Conservation (phyloP, 35 echinoderm and acorn worm genomes). For the Antedon bifida region DNA sequence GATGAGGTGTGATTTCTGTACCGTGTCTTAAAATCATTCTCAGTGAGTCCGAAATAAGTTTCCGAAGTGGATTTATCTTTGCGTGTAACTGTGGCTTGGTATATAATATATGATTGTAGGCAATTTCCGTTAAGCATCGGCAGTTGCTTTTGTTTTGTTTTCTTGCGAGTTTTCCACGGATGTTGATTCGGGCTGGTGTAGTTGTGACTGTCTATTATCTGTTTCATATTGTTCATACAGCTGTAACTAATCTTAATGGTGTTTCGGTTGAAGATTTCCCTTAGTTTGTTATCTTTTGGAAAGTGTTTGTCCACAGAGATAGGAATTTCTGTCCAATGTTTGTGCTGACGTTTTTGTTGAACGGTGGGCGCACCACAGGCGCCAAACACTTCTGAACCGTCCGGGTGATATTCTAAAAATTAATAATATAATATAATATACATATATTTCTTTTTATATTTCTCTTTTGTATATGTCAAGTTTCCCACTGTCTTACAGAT, state of each 20-base stretch:
- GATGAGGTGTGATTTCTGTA: constrained; percentile 20
- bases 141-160: neutral
- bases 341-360: constrained; percentile 18
- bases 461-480: no score
- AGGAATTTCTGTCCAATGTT: constrained; percentile 16
- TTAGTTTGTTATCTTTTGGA: neutral
- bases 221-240: constrained; percentile 3
- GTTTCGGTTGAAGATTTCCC: constrained; percentile 27
- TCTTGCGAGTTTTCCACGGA: no score
- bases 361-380: no score
- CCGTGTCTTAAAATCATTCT: neutral
- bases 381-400: no score
- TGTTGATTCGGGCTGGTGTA: no score
- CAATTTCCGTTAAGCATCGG: constrained; percentile 27
- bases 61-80: neutral
- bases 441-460: no score
- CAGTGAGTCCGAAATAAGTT: constrained; percentile 18
- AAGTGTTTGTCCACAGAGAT: constrained; percentile 16
- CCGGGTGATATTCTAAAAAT: no score
- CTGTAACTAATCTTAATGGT: constrained; percentile 22
- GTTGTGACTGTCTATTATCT: neutral
- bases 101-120: neutral
- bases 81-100: constrained; percentile 14
- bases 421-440: no score
- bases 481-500: no score